A percentile compares a stretch with the other conserved stretches of the same genome.
These are phyloP conservation scores for Danionella dracula DNA, from an alignment of 2,797 vertebrate genomes.

Conservation along the genomic window DNA sequence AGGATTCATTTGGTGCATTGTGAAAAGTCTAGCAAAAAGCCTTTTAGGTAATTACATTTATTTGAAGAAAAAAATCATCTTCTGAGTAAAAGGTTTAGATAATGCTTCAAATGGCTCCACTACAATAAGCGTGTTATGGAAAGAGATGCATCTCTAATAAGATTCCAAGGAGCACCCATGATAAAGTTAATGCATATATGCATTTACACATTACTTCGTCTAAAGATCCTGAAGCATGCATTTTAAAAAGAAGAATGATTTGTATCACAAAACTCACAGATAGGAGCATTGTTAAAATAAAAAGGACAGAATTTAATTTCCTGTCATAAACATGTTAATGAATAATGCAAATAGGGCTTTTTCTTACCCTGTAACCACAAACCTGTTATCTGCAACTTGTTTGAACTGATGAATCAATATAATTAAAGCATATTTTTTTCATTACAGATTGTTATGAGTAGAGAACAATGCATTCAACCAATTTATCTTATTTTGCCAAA, in stretches of 20 bases:
- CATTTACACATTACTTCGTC: constrained; percentile 18
- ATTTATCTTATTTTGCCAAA: constrained; percentile 22
- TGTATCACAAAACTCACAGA: constrained; percentile 21
- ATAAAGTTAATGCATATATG: background rate
- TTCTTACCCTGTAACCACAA: constrained; percentile 35
- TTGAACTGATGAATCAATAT: constrained; percentile 42
- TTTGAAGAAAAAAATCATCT: constrained; percentile 12
- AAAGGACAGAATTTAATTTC: constrained; percentile 31
- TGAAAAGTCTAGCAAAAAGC: constrained; percentile 54
- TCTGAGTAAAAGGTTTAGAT: constrained; percentile 32
- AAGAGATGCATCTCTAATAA: constrained; percentile 39
- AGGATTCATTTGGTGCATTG: constrained; percentile 58
- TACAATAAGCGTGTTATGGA: constrained; percentile 27
- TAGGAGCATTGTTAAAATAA: constrained; percentile 8
- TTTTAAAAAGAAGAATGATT: constrained; percentile 15
- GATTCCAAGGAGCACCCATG: background rate
- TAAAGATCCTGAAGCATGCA: constrained; percentile 19
- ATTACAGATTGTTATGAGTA: constrained; percentile 4
- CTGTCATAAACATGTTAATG: constrained; percentile 44
- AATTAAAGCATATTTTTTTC: constrained; percentile 35
- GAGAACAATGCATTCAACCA: constrained; percentile 11
- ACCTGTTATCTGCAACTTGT: constrained; percentile 47
- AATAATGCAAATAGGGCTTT: constrained; percentile 44
- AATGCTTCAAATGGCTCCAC: constrained; percentile 11
- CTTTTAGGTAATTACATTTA: constrained; percentile 38